Percentiles rank a stretch among this genome's conserved stretches.
Conservation (phyloP, 2,113 vertebrate species). For the Seriola rivoliana region DNA sequence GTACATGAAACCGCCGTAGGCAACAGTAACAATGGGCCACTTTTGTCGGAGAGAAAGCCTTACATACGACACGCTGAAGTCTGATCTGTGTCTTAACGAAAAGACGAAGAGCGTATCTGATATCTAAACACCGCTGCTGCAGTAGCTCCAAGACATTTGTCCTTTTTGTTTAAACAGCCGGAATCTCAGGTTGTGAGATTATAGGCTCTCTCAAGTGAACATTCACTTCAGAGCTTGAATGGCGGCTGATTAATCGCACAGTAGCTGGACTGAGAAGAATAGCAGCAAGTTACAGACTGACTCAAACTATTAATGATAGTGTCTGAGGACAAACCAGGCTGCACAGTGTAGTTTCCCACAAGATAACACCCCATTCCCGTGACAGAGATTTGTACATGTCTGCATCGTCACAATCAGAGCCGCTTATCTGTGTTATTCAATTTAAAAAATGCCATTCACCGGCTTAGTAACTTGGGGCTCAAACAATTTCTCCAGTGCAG, state of each 20-base stretch:
- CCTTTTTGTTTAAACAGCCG: conserved; percentile 36
- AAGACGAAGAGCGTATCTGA: conserved; percentile 36
- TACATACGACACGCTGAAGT: conserved; percentile 23
- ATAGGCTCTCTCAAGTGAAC: conserved; percentile 30
- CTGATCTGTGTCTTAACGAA: conserved; percentile 39
- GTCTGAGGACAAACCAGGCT: conserved; percentile 32
- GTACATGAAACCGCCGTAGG: conserved; percentile 32
- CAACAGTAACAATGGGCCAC: conserved; percentile 18
- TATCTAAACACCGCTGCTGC: conserved; percentile 35
- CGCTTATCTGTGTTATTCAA: conserved; percentile 70
- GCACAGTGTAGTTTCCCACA: conserved; percentile 7
- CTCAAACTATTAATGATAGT: conserved; percentile 44
- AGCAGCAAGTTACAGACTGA: conserved; percentile 26
- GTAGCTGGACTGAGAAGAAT: conserved; percentile 27
- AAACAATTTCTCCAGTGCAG: conserved; percentile 30
- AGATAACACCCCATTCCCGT: conserved; percentile 34
- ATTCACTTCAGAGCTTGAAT: conserved; percentile 43
- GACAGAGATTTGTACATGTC: conserved; percentile 38
- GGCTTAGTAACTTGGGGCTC: conserved; percentile 56
- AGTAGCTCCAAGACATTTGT: conserved; percentile 14
- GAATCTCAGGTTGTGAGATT: conserved; percentile 31
- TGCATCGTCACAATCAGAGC: conserved; percentile 45
- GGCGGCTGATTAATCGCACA: conserved; percentile 44
- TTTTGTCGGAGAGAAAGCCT: conserved; percentile 17
- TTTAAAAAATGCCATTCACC: conserved; percentile 67